Evolutionary conservation across 1,140 invertebrate species (phyloP), one percentile per base, ranked within the genome.

Genomic region (Bombus terrestris): DNA sequence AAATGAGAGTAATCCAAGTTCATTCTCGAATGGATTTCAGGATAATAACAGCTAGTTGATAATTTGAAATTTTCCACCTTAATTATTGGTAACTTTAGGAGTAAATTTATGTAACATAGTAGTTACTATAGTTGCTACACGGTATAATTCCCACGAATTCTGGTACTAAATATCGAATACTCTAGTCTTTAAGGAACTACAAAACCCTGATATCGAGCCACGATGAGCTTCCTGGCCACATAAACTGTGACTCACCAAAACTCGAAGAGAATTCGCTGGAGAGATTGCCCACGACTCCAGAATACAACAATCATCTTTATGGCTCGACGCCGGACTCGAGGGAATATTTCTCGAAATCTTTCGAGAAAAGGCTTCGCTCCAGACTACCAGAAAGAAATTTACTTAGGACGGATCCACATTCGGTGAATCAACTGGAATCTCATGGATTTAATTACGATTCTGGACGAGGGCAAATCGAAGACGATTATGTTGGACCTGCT

Each of bases 401-500:
- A 39, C 37, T 88, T 1, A 81, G 74, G 3, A 68, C 62, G 22
- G 84, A 91, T 69, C 47, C 87, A 13, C 41, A 82, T 13, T 86
- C 72, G 28, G 37, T 82, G 25, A 91, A 90, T 64, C 89, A 88
- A 57, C 43, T 90, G 8, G 89, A 90, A 1, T 81, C 79, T 22
- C 66, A 88, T 10, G 84, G 78, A 25, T 88, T 90, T 53, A 86
- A 77, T 66, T 84, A 91, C 43, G 84, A 85, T n/a, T 66, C 80
- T 2, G 81, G 83, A 13, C 86, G 82, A 8, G 87, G 80, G 5
- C 75, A 83, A 12, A 64, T 90, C 18, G 68, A 78, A 15, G 91
- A 91, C 12, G 92, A 95, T 25, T 94, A 93, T 69, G 94, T 93
- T 53, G 94, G 95, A 12, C 94, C 92, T 10, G 92, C 94, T 25